phyloP scores from a whole-genome alignment of 2,888 invertebrate species.

The Pammene aurita region DNA sequence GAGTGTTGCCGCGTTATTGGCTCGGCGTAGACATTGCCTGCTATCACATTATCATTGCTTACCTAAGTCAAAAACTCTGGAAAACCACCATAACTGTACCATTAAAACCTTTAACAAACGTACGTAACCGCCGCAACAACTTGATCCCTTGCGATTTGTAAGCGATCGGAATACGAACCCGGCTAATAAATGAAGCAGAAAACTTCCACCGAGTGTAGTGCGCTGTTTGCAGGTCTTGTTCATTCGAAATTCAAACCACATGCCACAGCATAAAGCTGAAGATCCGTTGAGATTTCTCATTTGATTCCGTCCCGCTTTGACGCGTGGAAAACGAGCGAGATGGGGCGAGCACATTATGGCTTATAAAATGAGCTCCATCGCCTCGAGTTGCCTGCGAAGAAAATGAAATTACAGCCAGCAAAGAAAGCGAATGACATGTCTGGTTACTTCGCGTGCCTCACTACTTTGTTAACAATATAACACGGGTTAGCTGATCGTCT shows the following conservation, averaged over 20 bases:
- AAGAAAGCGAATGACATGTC: conserved; percentile 71
- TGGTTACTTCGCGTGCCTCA: conserved; percentile 37
- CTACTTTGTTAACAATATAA: conserved; percentile 26
- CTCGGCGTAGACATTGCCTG: conserved; percentile 71
- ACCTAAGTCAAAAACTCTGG: background rate
- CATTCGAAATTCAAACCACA: conserved; percentile 64
- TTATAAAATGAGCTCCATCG: conserved; percentile 79
- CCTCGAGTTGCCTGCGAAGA: conserved; percentile 73
- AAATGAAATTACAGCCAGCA: conserved; percentile 78
- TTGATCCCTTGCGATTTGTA: background rate
- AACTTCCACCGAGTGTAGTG: conserved; percentile 74
- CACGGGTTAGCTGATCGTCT: background rate
- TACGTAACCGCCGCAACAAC: background rate
- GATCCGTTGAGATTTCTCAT: conserved; percentile 62
- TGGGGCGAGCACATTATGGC: conserved; percentile 70
- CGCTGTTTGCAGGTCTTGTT: conserved; percentile 70
- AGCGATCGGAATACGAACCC: conserved; percentile 2
- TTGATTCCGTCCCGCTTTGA: conserved; percentile 54
- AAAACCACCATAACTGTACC: background rate
- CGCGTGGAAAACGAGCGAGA: conserved; percentile 55
- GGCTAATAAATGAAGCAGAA: conserved; percentile 82
- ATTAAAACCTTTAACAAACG: background rate
- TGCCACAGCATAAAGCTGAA: conserved; percentile 61
- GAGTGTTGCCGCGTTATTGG: conserved; percentile 73
- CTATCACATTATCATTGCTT: conserved; percentile 7